Base-by-base conservation (phyloP, 2,888 invertebrate genomes). In the Nowickia ferox region DNA sequence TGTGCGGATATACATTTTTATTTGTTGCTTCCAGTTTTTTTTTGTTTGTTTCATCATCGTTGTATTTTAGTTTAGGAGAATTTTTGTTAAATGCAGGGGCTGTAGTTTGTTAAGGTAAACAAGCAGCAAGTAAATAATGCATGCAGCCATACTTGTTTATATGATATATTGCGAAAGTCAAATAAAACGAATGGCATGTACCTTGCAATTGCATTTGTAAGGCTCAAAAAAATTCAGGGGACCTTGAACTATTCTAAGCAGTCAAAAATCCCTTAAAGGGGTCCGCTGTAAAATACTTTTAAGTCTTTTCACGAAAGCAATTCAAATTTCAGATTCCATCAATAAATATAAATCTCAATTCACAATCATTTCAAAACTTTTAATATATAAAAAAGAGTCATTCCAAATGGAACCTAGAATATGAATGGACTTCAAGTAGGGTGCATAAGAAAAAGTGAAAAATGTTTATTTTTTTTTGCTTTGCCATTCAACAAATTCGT, bases 1-100 rank as follows among this genome's bases (percentile, higher is more conserved):
- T 87, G 84, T 87, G 86, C 86, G 86, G 87, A 84, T 86, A 83
- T 82, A 77, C 81, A 72, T 61, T 81, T 84, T 87, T 66, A 65
- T 55, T 84, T 80, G 22, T 79, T 59, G 66, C 65, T 77, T 46
- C 22, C 51, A 85, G 30, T 74, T 61, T 74, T 71, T 66, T n/a
- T 65, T 22, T 46, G 9, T 61, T 55, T 69, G 9, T 61, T 59
- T 51, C 65, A 53, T 59, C 68, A 57, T 59, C 69, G 42, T 63
- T 74, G 44, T 71, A 48, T 30, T 75, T 75, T 22, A 42, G 79
- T 84, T 79, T 44, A 63, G 68, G 59, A 75, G 51, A 55, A 79
- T 76, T 63, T 51, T 51, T 71, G 44, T 77, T 74, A 15, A 61
- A 57, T 38, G 51, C 11, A 48, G 11, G 63, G 63, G 61, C 11